phyloP scores from a whole-genome alignment of 2,797 vertebrate genomes.

The Urophycis tenuis region DNA sequence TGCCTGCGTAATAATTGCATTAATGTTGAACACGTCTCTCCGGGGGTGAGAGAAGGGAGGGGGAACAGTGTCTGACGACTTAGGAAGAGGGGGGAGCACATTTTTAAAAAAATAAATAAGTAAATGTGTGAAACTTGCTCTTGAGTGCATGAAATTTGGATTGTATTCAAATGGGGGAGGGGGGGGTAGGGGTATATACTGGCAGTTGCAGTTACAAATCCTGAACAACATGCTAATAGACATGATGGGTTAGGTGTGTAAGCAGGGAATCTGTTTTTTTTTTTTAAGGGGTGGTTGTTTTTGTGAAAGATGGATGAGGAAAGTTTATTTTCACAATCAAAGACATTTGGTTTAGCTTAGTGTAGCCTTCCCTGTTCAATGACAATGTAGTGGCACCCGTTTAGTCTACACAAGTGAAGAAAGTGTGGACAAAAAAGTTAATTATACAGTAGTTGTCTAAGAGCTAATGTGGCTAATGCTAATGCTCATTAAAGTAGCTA shows the following conservation, averaged over 20 bases:
- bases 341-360: not conserved
- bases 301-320: not conserved
- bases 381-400: not conserved
- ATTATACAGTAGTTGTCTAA: not conserved
- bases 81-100: constrained; percentile 45
- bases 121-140: constrained; percentile 50
- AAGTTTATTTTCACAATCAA: not conserved
- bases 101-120: not conserved
- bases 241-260: not conserved
- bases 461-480: not conserved
- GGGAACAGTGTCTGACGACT: constrained; percentile 45
- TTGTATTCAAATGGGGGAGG: constrained; percentile 40
- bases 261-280: not conserved
- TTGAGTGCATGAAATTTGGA: constrained; percentile 60
- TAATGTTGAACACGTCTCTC: constrained; percentile 71
- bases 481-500: not conserved
- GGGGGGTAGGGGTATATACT: not conserved
- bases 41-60: constrained; percentile 44
- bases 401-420: no score
- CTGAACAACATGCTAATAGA: not conserved
- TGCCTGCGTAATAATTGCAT: constrained; percentile 72
- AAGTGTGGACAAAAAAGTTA: no score
- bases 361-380: not conserved
- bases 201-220: not conserved
- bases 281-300: not conserved